Percentiles rank a stretch among this genome's conserved stretches.
Conservation (phyloP, 2,797 vertebrate species). For the Xenopus petersii region DNA sequence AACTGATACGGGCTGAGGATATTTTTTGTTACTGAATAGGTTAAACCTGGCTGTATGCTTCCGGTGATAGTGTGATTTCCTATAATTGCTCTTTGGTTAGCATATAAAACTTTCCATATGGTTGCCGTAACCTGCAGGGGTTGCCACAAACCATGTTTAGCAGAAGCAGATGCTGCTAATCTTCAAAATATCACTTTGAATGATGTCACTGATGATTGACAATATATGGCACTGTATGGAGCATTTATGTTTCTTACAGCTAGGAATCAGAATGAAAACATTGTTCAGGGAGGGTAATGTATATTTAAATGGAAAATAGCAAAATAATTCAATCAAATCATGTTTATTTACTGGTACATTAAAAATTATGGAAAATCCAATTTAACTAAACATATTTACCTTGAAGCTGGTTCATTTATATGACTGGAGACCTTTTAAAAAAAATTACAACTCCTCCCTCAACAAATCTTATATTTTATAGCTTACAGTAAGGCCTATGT, state of each 20-base stretch:
- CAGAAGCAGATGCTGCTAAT: slow-evolving; percentile 70
- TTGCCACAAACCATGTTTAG: slow-evolving; percentile 60
- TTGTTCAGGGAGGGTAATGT: not conserved
- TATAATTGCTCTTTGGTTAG: slow-evolving; percentile 42
- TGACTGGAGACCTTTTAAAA: too few species aligned
- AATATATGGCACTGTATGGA: slow-evolving; percentile 27
- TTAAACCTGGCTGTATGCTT: too few species aligned
- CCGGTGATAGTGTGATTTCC: slow-evolving; percentile 21
- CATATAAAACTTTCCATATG: slow-evolving; percentile 55
- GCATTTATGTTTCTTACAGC: slow-evolving; percentile 32
- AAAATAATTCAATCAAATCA: too few species aligned
- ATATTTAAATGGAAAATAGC: not conserved
- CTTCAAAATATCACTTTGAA: slow-evolving; percentile 60
- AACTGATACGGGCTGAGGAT: too few species aligned
- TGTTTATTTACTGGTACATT: too few species aligned
- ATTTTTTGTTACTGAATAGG: too few species aligned
- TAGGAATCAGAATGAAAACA: not conserved
- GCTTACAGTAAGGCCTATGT: too few species aligned
- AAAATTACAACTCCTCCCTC: too few species aligned
- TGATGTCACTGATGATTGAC: slow-evolving; percentile 61
- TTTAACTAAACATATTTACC: too few species aligned
- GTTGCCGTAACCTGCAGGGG: slow-evolving; percentile 58
- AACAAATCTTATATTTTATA: too few species aligned
- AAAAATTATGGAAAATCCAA: too few species aligned
- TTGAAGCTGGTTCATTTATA: too few species aligned